Base-by-base conservation (phyloP, 2,888 invertebrate genomes). In the Uropetala carovei region DNA sequence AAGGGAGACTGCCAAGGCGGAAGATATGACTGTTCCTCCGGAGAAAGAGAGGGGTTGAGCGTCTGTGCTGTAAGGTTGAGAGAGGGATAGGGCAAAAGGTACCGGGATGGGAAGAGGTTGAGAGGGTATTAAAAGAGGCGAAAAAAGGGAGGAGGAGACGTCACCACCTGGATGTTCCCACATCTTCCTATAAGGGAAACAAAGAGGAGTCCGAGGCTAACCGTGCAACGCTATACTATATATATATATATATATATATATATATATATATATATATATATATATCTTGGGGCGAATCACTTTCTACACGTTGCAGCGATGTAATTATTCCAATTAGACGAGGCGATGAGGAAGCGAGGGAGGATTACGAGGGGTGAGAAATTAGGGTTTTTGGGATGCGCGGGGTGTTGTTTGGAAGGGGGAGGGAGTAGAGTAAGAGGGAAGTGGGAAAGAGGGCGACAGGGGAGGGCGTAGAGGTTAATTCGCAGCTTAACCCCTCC, bases 401-500 rank as follows among this genome's bases (percentile, higher is more conserved):
- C 56, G 10, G 11, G 56, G 56, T 56, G 64, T 64, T 11, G 83
- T 30, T 18, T 16, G 30, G 22, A 8, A 27, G 89, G 60, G 22
- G 58, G 13, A 27, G 22, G 22, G 22, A 11, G 27, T 27, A 18
- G 0, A 27, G 60, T 14, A 8, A 16, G 60, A 27, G 30, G 86
- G 60, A 59, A 16, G 30, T 27, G 18, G 43, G 18, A 18, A 64
- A 30, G 64, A 18, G 27, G 60, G 64, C 43, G 56, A 18, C 56
- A n/a, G n/a, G 43, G 56, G 57, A 10, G 56, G 83, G 83, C 43
- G 57, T n/a, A 83, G 56, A 13, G 89, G 89, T 89, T 89, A 68
- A 89, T 89, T 89, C 43, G 16, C 64, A 27, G 60, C 89, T 68
- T 68, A 68, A 89, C 89, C 43, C 60, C 89, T 60, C 16, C 86